Evolutionary conservation across 2,888 invertebrate genomes (phyloP).

Genomic region (Orthonychiurus folsomi): DNA sequence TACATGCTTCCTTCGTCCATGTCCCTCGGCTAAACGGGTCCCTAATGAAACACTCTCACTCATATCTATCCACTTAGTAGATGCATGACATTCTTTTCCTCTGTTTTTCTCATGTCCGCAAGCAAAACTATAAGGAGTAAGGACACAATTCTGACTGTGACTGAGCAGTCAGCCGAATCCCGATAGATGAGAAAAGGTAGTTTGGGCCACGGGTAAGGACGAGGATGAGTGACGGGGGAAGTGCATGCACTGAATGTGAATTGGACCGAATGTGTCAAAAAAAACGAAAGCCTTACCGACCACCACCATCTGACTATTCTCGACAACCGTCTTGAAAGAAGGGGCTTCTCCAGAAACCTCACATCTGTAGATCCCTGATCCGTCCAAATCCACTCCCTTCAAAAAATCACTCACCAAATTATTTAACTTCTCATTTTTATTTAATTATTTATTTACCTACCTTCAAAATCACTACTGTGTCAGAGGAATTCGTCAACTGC

Average conservation of each 20-base stretch:
- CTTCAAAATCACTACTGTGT: conserved; percentile 57
- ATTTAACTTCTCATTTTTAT: too few species aligned
- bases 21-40: conserved; percentile 14
- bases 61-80: conserved; percentile 12
- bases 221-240: too few species aligned
- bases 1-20: conserved; percentile 14
- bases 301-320: conserved; percentile 64
- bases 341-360: conserved; percentile 71
- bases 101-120: background rate
- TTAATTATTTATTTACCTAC: too few species aligned
- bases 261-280: conserved; percentile 2
- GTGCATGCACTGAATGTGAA: conserved; percentile 6
- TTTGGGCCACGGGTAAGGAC: background rate
- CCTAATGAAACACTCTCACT: conserved; percentile 17
- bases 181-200: background rate
- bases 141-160: too few species aligned
- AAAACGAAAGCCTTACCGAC: conserved; percentile 53
- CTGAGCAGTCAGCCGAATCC: too few species aligned
- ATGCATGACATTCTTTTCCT: background rate
- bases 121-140: background rate
- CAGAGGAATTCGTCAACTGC: conserved; percentile 58
- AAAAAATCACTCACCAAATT: too few species aligned
- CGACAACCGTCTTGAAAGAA: conserved; percentile 65
- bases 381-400: conserved; percentile 59
- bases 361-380: conserved; percentile 65